A percentile compares a stretch with the other conserved stretches of the same genome.
These are phyloP conservation scores for Clarias batrachus DNA, from an alignment of 2,113 vertebrate species.

Conservation along the genomic window DNA sequence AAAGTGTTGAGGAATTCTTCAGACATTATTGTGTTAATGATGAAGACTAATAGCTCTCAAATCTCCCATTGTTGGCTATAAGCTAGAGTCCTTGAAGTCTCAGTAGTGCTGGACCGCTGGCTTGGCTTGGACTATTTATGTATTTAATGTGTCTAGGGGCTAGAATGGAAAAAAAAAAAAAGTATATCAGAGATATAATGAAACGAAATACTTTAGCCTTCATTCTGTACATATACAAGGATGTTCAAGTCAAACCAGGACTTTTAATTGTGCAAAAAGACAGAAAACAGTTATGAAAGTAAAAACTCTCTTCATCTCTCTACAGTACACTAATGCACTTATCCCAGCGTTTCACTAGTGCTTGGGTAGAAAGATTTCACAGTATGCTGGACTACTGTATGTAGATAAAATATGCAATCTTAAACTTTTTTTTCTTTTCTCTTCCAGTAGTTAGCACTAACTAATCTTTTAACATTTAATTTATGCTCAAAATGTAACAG, in stretches of 20 bases:
- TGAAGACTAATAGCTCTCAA: background rate
- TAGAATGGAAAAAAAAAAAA: background rate
- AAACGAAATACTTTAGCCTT: background rate
- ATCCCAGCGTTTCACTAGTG: no score
- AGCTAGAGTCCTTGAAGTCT: background rate
- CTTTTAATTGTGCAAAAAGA: no score
- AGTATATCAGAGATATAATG: background rate
- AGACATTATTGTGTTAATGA: background rate
- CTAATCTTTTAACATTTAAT: conserved; percentile 21
- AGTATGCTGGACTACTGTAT: background rate
- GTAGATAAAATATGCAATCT: background rate
- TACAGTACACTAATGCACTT: no score
- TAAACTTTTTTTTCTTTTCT: background rate
- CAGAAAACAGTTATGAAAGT: no score
- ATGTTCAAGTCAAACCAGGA: no score
- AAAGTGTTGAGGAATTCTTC: background rate
- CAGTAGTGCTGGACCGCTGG: background rate
- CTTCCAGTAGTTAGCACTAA: background rate
- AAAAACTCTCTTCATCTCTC: no score
- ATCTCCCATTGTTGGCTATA: background rate
- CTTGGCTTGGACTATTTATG: background rate
- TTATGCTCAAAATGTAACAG: background rate
- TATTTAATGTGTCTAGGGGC: background rate
- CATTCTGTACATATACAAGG: background rate
- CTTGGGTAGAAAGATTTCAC: no score